Base-by-base conservation (phyloP, 1,140 invertebrate genomes). In the Riptortus pedestris region DNA sequence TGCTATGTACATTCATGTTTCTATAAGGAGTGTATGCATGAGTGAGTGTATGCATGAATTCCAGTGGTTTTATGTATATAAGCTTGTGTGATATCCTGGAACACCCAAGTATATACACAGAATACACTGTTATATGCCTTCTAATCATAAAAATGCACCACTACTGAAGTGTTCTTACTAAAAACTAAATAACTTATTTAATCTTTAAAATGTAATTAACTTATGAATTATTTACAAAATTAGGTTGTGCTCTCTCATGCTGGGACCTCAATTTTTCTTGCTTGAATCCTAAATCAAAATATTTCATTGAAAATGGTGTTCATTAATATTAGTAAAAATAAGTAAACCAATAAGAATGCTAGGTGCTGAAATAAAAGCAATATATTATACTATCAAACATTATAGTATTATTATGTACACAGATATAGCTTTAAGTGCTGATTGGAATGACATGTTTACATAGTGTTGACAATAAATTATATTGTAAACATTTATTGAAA, bases 391-490 rank as follows among this genome's bases (percentile, higher is more conserved):
- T 47, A 47, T 20, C 22, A 47, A n/a, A n/a, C n/a, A n/a, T n/a
- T n/a, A n/a, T n/a, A n/a, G n/a, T n/a, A n/a, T n/a, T n/a, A n/a
- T n/a, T n/a, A n/a, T n/a, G n/a, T n/a, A n/a, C 16, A 38, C 33
- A 28, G 18, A 64, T 16, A 64, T 31, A 51, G 48, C 22, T 64
- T 24, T 47, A 62, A 48, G 60, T 29, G 48, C 63, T 57, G 28
- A 33, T 22, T 22, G 57, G 52, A 64, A 18, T 29, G 24, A 55
- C 31, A 7, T 58, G 29, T 64, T 64, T 64, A 64, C 51, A 24
- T 57, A 64, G 28, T 58, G 63, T 64, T 58, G 63, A 64, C 63
- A 64, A 64, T 64, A 64, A 63, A 63, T 59, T 33, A 29, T 31
- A 59, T 59, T 59, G 57, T 59, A 59, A 31, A 59, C 57, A 59